Base-by-base conservation (phyloP, 2,113 vertebrate genomes). In the Scortum barcoo region DNA sequence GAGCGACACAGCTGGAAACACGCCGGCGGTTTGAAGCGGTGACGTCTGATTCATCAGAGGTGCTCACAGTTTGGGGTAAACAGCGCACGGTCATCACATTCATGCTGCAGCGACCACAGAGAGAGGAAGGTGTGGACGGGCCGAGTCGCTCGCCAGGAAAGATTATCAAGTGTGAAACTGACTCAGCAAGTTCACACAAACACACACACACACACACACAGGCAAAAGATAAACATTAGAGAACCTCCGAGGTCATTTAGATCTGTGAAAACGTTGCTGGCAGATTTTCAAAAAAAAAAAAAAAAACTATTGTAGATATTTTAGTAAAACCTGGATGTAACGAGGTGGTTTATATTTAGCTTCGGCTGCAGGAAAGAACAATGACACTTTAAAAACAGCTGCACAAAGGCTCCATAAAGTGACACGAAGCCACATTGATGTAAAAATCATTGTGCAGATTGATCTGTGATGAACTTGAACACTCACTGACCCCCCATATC, bases 71-170 rank as follows among this genome's bases (percentile, higher is more conserved):
- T 72, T 70, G 69, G 51, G 26, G 73, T 60, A 74, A 84, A 89
- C 81, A 78, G 30, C 3, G 77, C 87, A 53, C 50, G 6, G 56
- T 90, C 89, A 89, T 86, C 86, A 91, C 78, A 83, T 88, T 88
- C 86, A 91, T 2, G 38, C 70, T 30, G 50, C 57, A 38, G 0
- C 51, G 83, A 53, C 9, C 72, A n/a, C 69, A 24, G 42, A 62
- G 56, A 80, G 14, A 51, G 40, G 16, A 44, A 68, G 30, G 38
- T 63, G 76, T 54, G 78, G 75, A 76, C 2, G 60, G 83, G 62
- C 24, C 7, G 19, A 42, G 67, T 13, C n/a, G 69, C 79, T 51
- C 4, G 68, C 58, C 63, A 76, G 40, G 50, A 72, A 40, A 77
- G 76, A 77, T 57, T 58, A 66, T 11, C 0, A 6, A 46, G 81